These are phyloP conservation scores for Globodera ellingtonae DNA, from an alignment of 1,140 invertebrate genomes.

Conservation along the genomic window DNA sequence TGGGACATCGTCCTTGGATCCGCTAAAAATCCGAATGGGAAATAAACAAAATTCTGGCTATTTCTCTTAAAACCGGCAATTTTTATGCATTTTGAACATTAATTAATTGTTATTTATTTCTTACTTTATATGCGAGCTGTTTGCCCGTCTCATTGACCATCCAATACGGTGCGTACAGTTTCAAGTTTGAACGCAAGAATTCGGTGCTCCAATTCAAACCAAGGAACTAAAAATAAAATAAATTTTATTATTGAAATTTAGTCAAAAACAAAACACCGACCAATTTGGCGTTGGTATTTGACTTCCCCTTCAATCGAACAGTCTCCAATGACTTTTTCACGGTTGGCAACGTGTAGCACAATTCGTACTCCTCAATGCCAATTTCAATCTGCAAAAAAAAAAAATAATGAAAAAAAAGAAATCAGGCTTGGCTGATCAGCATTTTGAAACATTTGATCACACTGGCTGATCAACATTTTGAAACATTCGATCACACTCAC, in stretches of 20 bases:
- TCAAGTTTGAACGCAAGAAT: constrained; percentile 73
- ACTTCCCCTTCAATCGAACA: neutral
- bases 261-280: constrained; percentile 21
- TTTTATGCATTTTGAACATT: too few species aligned
- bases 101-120: constrained; percentile 43
- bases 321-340: neutral
- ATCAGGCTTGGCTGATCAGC: neutral
- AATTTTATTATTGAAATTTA: constrained; percentile 10
- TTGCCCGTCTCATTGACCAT: constrained; percentile 94
- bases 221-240: constrained; percentile 71
- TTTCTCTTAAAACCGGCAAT: too few species aligned
- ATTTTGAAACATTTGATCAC: neutral
- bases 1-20: too few species aligned
- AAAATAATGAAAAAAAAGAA: neutral
- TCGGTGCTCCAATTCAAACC: constrained; percentile 79
- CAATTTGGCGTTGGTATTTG: constrained; percentile 38
- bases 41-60: too few species aligned
- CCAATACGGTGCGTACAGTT: constrained; percentile 94
- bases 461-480: neutral
- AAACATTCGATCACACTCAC: neutral
- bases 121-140: constrained; percentile 83
- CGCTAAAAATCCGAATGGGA: too few species aligned
- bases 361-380: neutral
- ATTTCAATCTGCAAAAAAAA: neutral
- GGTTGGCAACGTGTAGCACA: neutral